Evolutionary conservation across 2,113 vertebrate species (phyloP), one percentile per base, ranked within the genome.

Genomic region (Epinephelus moara): DNA sequence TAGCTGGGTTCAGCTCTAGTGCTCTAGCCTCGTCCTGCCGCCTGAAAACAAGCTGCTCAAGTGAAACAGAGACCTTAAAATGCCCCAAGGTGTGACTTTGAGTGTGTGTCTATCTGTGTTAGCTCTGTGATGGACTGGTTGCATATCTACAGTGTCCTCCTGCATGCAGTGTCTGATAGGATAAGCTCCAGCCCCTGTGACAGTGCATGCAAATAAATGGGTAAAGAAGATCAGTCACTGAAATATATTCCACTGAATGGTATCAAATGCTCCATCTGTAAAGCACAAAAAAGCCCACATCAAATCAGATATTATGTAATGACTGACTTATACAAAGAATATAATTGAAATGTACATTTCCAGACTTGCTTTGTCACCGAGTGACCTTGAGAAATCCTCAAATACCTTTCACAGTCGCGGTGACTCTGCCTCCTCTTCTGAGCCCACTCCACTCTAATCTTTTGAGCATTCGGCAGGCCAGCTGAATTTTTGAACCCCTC

Each of bases 361-460:
- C 23, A 17, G 12, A 64, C 13, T 27, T 19, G 30, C 23, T 73
- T 62, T 50, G 70, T 49, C 61, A 33, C 60, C 27, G 10, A 33
- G 2, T 6, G 63, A 63, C 37, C 25, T 64, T 64, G 23, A n/a
- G n/a, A 81, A 67, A 37, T 45, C 40, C n/a, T 66, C 4, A n/a
- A 1, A 64, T 49, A 37, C 21, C 52, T 33, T 8, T 8, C 56
- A 12, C 42, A 50, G 45, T 70, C 37, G 6, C 42, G 6, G 8
- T 19, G 70, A 55, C 40, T 30, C 4, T 59, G 53, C 37, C 40
- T 66, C n/a, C 55, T 59, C 67, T 13, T 66, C 47, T 68, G 42
- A 72, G 19, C 66, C 37, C 40, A 0, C 55, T 50, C 27, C 50
- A 6, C 30, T 27, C 57, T 78, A 66, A 85, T 85, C 82, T 66